Evolutionary conservation across 2,888 invertebrate species (phyloP).

Genomic region (Cheilosia scutellata): DNA sequence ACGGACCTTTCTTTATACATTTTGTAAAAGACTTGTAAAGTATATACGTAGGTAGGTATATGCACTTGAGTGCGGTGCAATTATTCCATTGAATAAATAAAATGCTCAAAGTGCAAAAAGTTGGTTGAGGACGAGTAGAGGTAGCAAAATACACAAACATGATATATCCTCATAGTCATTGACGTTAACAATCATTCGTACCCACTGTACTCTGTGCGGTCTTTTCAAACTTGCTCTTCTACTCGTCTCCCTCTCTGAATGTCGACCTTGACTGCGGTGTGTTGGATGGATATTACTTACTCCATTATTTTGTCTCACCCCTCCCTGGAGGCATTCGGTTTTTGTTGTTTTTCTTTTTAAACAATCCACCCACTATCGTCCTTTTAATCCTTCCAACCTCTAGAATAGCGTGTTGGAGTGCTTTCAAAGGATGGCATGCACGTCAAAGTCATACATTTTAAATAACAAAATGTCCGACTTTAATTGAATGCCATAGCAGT

Average conservation of each 20-base stretch:
- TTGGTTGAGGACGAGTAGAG: background rate
- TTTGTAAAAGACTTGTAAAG: conserved; percentile 13
- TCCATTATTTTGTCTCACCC: conserved; percentile 27
- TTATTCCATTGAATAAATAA: conserved; percentile 38
- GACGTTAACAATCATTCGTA: conserved; percentile 13
- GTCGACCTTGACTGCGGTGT: conserved; percentile 44
- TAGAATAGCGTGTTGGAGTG: conserved; percentile 7
- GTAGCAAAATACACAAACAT: conserved; percentile 2
- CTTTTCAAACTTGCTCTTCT: conserved; percentile 10
- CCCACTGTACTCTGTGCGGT: background rate
- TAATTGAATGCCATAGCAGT: conserved; percentile 32
- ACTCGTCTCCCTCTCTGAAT: background rate
- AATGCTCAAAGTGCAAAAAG: background rate
- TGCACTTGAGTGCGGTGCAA: conserved; percentile 10
- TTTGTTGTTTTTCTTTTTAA: background rate
- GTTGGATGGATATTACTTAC: conserved; percentile 44
- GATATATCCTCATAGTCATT: conserved; percentile 26
- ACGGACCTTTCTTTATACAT: conserved; percentile 1
- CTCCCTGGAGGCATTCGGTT: conserved; percentile 29
- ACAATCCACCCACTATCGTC: conserved; percentile 13
- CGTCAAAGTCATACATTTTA: conserved; percentile 38
- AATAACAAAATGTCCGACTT: conserved; percentile 25
- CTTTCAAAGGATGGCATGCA: conserved; percentile 13
- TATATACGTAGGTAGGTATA: background rate
- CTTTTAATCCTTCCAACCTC: conserved; percentile 18